Percentiles rank a stretch among this genome's conserved stretches.
These are phyloP conservation scores for Lydus trimaculatus DNA, from an alignment of 2,888 invertebrate genomes.

Conservation along the genomic window DNA sequence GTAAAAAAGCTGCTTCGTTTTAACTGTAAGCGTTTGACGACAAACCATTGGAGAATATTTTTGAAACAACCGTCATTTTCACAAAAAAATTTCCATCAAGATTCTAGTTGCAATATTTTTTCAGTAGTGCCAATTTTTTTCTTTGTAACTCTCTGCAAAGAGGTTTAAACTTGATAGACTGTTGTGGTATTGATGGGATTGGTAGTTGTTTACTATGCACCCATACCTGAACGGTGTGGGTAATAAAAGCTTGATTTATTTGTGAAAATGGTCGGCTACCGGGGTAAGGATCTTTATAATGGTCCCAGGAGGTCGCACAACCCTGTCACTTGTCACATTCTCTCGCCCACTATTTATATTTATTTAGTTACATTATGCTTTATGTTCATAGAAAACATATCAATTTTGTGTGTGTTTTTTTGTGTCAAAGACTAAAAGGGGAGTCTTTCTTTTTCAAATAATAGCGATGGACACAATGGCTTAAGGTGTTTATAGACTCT, in stretches of 20 bases:
- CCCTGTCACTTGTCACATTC: conserved; percentile 55
- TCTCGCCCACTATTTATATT: conserved; percentile 55
- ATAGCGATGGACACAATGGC: conserved; percentile 38
- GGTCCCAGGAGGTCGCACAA: conserved; percentile 49
- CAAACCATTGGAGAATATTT: conserved; percentile 10
- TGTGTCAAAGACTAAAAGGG: conserved; percentile 28
- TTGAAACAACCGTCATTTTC: conserved; percentile 12
- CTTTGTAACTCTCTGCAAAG: too few species aligned
- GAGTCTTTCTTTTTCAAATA: conserved; percentile 36
- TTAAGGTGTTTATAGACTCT: conserved; percentile 42
- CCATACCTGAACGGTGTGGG: conserved; percentile 44
- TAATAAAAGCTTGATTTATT: conserved; percentile 53
- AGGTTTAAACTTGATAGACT: background rate
- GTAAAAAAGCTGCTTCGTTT: conserved; percentile 30
- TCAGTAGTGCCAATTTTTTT: too few species aligned
- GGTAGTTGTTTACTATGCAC: conserved; percentile 10
- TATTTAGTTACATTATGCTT: conserved; percentile 50
- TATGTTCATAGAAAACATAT: conserved; percentile 49
- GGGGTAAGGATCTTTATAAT: conserved; percentile 45
- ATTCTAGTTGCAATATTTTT: background rate
- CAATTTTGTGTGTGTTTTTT: conserved; percentile 45
- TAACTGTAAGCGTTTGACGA: conserved; percentile 12
- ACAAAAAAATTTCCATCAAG: conserved; percentile 10
- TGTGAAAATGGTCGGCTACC: conserved; percentile 48
- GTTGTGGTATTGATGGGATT: conserved; percentile 21